Evolutionary conservation across 2,888 invertebrate genomes (phyloP).

Genomic region (Zaprionus bogoriensis): DNA sequence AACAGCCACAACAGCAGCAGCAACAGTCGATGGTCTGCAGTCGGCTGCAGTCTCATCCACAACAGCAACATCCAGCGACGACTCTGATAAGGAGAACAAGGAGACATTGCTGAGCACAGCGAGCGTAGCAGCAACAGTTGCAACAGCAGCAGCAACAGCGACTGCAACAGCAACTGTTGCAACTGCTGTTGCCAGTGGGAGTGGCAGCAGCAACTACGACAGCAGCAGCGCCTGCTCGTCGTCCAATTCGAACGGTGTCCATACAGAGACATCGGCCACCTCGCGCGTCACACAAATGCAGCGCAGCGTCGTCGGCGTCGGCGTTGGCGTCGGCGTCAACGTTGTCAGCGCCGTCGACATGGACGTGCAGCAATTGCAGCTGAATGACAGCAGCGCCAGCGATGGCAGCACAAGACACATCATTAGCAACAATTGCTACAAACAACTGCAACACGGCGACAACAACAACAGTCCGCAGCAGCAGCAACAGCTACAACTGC

Average conservation of each 20-base stretch:
- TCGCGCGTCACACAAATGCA: conserved; percentile 80
- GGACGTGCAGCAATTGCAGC: conserved; percentile 45
- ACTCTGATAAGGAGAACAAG: conserved; percentile 83
- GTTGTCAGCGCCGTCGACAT: conserved; percentile 37
- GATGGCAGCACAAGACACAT: conserved; percentile 54
- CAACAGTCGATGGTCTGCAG: conserved; percentile 72
- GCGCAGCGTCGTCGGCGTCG: conserved; percentile 53
- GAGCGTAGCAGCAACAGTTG: conserved; percentile 22
- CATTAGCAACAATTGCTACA: conserved; percentile 72
- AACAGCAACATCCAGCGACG: conserved; percentile 67
- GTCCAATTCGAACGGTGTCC: conserved; percentile 72
- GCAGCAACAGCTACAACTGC: conserved; percentile 43
- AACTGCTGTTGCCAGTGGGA: conserved; percentile 34
- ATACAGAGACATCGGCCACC: conserved; percentile 72
- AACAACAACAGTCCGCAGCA: conserved; percentile 45
- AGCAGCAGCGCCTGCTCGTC: conserved; percentile 77
- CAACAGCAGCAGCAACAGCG: conserved; percentile 15
- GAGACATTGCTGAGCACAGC: conserved; percentile 66
- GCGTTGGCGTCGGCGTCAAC: conserved; percentile 27
- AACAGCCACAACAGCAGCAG: conserved; percentile 15
- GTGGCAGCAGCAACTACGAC: conserved; percentile 71
- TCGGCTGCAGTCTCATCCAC: conserved; percentile 77
- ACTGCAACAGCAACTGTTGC: conserved; percentile 13
- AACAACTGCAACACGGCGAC: conserved; percentile 63
- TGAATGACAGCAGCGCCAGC: conserved; percentile 40